These are phyloP conservation scores for Enteromius unitaeniatus DNA, from an alignment of 2,797 vertebrate species.

Conservation along the genomic window DNA sequence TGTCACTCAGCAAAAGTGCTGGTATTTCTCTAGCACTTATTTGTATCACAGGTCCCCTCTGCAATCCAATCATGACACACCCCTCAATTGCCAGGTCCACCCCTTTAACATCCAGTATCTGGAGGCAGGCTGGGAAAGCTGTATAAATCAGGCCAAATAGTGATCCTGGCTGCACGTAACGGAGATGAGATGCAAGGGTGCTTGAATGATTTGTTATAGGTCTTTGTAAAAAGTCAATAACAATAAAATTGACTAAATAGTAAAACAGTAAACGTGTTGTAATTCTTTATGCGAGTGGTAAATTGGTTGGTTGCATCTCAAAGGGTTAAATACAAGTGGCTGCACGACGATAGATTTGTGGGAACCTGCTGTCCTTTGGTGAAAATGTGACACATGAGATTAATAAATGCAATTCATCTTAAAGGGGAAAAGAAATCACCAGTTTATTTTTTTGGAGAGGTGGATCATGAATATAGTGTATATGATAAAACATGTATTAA, in stretches of 20 bases:
- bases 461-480: background rate
- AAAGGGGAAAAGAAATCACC: background rate
- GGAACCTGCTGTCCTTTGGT: background rate
- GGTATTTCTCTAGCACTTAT: background rate
- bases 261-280: background rate
- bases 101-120: background rate
- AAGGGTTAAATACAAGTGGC: constrained; percentile 3
- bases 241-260: background rate
- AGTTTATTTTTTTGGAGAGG: background rate
- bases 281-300: background rate
- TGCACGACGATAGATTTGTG: background rate
- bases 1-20: background rate
- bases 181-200: background rate
- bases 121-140: background rate
- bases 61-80: background rate
- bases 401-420: background rate
- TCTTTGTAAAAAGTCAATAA: constrained; percentile 9
- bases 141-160: background rate
- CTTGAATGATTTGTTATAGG: background rate
- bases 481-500: background rate
- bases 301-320: background rate
- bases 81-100: background rate
- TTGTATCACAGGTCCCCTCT: background rate
- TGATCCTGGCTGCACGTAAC: background rate
- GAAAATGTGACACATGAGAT: too few relatives aligned